Percentiles rank a stretch among this genome's conserved stretches.
Conservation (phyloP, 2,113 vertebrate species). For the Erinaceus europaeus region DNA sequence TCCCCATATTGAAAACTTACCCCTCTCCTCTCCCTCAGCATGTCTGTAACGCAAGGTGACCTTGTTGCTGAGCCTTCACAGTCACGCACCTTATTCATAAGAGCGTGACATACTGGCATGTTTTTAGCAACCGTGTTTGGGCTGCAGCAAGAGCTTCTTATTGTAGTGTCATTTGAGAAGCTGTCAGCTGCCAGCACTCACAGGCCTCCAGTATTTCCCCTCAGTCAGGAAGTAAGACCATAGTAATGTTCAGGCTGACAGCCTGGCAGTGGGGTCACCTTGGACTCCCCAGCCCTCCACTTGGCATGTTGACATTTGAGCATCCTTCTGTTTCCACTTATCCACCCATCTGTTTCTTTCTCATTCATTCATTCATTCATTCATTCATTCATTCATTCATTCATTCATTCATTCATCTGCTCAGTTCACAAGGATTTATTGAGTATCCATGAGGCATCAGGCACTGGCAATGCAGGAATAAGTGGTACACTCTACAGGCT, state of each 20-base stretch:
- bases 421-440: constrained; percentile 20
- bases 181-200: neutral
- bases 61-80: neutral
- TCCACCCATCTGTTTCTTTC: constrained; percentile 50
- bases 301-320: constrained; percentile 51
- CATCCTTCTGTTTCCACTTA: constrained; percentile 21
- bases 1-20: neutral
- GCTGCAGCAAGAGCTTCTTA: neutral
- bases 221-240: constrained; percentile 3
- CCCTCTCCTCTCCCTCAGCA: neutral
- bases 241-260: constrained; percentile 1
- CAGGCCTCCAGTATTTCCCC: neutral
- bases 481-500: neutral
- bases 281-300: constrained; percentile 33
- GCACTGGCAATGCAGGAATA: neutral
- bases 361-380: neutral
- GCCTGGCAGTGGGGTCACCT: constrained; percentile 63
- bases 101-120: neutral
- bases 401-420: constrained; percentile 18
- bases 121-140: neutral
- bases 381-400: neutral
- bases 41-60: neutral
- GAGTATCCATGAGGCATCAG: neutral
- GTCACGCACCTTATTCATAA: rapidly evolving
- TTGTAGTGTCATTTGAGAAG: neutral